phyloP scores from a whole-genome alignment of 2,797 vertebrate genomes.

The Pogoniulus pusillus region DNA sequence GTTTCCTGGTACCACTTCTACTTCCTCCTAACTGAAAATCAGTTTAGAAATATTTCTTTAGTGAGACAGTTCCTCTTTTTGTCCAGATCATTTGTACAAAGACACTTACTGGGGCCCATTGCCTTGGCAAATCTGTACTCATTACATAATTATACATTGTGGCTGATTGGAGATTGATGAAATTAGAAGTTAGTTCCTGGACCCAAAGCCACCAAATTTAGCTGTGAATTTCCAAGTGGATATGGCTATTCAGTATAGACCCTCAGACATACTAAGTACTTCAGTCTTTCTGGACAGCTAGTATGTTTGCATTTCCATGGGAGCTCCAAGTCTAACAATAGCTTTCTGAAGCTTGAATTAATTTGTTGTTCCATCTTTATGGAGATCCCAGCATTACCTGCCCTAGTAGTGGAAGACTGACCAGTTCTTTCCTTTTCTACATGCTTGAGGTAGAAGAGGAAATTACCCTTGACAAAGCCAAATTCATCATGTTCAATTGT shows the following conservation, averaged over 20 bases:
- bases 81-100: not conserved
- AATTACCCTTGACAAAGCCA: not conserved
- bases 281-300: not conserved
- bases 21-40: slow-evolving; percentile 27
- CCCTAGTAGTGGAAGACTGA: not conserved
- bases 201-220: not conserved
- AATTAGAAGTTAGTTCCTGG: not conserved
- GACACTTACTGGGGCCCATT: not conserved
- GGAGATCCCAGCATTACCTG: not conserved
- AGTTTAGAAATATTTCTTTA: not conserved
- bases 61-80: not conserved
- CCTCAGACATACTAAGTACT: not conserved
- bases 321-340: not conserved
- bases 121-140: not conserved
- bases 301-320: not conserved
- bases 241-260: not conserved
- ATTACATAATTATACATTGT: not conserved
- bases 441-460: not conserved
- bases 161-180: not conserved
- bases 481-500: not conserved
- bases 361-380: not conserved
- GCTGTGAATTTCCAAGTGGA: not conserved
- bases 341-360: not conserved
- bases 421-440: not conserved
- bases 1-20: not conserved